Conservation (phyloP, 2,888 invertebrate species). For the Pammene fasciana region DNA sequence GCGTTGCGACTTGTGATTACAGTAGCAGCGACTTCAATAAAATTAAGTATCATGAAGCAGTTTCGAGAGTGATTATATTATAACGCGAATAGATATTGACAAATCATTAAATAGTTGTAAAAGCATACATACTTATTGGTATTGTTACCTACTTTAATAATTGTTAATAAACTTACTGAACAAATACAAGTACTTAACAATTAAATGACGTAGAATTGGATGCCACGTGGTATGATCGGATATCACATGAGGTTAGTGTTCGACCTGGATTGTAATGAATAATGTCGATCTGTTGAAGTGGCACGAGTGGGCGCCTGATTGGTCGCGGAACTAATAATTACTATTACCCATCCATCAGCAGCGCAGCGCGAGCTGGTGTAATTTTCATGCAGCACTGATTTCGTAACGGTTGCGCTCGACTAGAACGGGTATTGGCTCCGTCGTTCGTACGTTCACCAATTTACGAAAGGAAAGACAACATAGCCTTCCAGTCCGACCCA, state of each 20-base stretch:
- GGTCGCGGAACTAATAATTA: slow-evolving; percentile 43
- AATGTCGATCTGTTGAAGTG: slow-evolving; percentile 14
- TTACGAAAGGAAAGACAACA: slow-evolving; percentile 42
- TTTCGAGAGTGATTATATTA: slow-evolving; percentile 43
- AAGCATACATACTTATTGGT: neutral
- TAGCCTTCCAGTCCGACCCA: slow-evolving; percentile 31
- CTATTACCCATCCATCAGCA: slow-evolving; percentile 43
- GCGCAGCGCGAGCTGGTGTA: slow-evolving; percentile 55
- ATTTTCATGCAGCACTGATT: slow-evolving; percentile 81
- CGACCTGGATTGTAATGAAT: neutral
- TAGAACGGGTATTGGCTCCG: slow-evolving; percentile 79
- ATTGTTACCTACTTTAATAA: slow-evolving; percentile 15
- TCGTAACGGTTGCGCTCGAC: slow-evolving; percentile 81
- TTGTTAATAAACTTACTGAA: neutral
- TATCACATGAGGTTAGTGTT: slow-evolving; percentile 1
- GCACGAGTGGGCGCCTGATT: slow-evolving; percentile 5
- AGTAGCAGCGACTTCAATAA: slow-evolving; percentile 47
- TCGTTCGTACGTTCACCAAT: slow-evolving; percentile 65
- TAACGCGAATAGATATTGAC: slow-evolving; percentile 12
- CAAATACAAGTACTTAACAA: slow-evolving; percentile 6
- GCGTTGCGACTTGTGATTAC: slow-evolving; percentile 56
- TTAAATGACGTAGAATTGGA: slow-evolving; percentile 19
- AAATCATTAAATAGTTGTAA: slow-evolving; percentile 3
- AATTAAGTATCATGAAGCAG: slow-evolving; percentile 43
- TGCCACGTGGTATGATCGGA: slow-evolving; percentile 17